phyloP scores from a whole-genome alignment of 2,113 vertebrate genomes.

The Atractosteus spatula region DNA sequence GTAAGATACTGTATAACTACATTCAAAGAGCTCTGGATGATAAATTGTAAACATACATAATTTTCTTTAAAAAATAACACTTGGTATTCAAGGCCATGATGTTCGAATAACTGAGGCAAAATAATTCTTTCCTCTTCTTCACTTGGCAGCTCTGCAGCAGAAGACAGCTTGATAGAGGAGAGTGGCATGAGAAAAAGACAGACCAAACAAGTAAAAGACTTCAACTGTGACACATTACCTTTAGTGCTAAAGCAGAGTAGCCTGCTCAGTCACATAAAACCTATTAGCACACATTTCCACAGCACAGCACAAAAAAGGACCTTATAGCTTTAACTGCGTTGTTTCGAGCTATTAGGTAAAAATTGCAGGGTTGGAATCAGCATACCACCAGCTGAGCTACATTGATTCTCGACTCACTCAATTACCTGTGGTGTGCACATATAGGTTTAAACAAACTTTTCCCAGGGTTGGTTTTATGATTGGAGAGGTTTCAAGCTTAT shows the following conservation, averaged over 20 bases:
- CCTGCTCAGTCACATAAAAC: constrained; percentile 46
- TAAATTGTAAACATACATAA: constrained; percentile 21
- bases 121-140: background rate
- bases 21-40: constrained; percentile 6
- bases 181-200: constrained; percentile 48
- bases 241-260: constrained; percentile 44
- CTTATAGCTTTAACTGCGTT: constrained; percentile 13
- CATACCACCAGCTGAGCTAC: constrained; percentile 31
- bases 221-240: constrained; percentile 62
- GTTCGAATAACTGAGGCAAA: too few species aligned
- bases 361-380: constrained; percentile 24
- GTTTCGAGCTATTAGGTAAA: constrained; percentile 30
- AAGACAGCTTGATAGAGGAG: constrained; percentile 60
- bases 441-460: background rate
- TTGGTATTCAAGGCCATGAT: too few species aligned
- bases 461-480: background rate
- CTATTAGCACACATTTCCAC: constrained; percentile 47
- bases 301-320: background rate
- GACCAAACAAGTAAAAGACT: constrained; percentile 43
- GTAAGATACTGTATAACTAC: too few species aligned
- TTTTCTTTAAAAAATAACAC: too few species aligned
- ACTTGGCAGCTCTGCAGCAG: constrained; percentile 38
- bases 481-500: background rate
- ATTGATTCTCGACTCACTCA: constrained; percentile 21
- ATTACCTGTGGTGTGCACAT: constrained; percentile 18